Percentiles rank a stretch among this genome's conserved stretches.
Evolutionary conservation across 2,797 vertebrate genomes (phyloP).

Genomic region (Hybognathus amarus): DNA sequence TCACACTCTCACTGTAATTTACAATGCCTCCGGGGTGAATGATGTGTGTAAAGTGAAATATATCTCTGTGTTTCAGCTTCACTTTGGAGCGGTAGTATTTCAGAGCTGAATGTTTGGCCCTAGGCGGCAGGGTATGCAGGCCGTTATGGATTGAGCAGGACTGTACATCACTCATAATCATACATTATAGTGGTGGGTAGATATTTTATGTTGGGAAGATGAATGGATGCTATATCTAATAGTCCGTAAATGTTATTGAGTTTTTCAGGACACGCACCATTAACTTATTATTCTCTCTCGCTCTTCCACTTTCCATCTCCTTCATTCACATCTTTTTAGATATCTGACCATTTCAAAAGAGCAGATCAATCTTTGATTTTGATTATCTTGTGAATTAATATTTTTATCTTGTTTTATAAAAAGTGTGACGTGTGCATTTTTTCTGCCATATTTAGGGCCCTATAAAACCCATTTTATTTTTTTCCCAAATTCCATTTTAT

Average conservation of each 20-base stretch:
- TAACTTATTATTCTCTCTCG: slow-evolving; percentile 32
- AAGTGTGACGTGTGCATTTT: too few relatives aligned
- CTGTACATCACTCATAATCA: slow-evolving; percentile 42
- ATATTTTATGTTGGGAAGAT: slow-evolving; percentile 20
- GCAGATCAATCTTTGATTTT: background rate
- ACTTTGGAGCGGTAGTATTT: background rate
- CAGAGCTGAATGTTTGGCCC: background rate
- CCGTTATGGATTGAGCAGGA: slow-evolving; percentile 35
- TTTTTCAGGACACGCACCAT: slow-evolving; percentile 44
- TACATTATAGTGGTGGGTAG: slow-evolving; percentile 23
- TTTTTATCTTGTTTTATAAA: background rate
- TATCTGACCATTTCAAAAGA: background rate
- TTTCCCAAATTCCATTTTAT: too few relatives aligned
- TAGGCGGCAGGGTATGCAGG: background rate
- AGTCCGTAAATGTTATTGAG: slow-evolving; percentile 40
- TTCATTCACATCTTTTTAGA: slow-evolving; percentile 1
- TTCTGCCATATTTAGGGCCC: too few relatives aligned
- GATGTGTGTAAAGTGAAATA: slow-evolving; percentile 16
- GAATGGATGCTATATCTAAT: slow-evolving; percentile 18
- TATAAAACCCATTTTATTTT: too few relatives aligned
- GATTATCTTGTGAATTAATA: background rate
- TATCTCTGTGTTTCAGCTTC: slow-evolving; percentile 7
- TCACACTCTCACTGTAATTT: background rate
- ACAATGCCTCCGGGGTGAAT: background rate
- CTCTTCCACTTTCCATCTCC: slow-evolving; percentile 42